A percentile compares a stretch with the other conserved stretches of the same genome.
Conservation (phyloP, 2,113 vertebrate genomes). For the Etia nguti region DNA sequence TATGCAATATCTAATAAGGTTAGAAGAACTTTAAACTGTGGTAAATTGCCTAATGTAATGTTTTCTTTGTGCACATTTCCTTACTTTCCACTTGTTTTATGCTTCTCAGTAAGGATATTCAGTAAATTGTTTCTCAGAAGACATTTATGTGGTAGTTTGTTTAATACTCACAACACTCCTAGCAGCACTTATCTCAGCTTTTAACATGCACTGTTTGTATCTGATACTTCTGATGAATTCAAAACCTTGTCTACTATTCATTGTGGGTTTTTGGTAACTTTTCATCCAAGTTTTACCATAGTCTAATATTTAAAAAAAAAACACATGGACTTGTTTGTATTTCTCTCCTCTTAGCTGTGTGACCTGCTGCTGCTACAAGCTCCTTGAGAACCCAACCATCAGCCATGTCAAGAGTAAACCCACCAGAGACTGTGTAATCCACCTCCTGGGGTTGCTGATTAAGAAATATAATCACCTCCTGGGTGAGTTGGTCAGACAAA, state of each 20-base stretch:
- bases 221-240: not conserved
- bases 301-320: not conserved
- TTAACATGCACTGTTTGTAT: not conserved
- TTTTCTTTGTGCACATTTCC: not conserved
- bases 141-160: not conserved
- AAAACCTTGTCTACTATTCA: not conserved
- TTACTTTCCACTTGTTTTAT: not conserved
- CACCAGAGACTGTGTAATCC: slow-evolving; percentile 79
- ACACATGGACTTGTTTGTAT: not conserved
- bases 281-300: not conserved
- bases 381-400: slow-evolving; percentile 88
- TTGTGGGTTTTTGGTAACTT: not conserved
- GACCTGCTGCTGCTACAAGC: slow-evolving; percentile 87
- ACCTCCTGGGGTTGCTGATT: slow-evolving; percentile 83
- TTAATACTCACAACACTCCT: not conserved
- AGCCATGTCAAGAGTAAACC: slow-evolving; percentile 81
- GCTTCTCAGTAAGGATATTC: not conserved
- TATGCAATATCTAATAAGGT: not conserved
- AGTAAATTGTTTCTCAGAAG: not conserved
- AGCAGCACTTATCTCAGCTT: not conserved
- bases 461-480: slow-evolving; percentile 85
- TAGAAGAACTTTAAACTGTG: not conserved
- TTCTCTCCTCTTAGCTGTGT: slow-evolving; percentile 76
- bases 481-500: slow-evolving; percentile 70
- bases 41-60: not conserved